A percentile compares a stretch with the other conserved stretches of the same genome.
phyloP scores from a whole-genome alignment of 2,888 invertebrate genomes.

The Meandrusa payeni region DNA sequence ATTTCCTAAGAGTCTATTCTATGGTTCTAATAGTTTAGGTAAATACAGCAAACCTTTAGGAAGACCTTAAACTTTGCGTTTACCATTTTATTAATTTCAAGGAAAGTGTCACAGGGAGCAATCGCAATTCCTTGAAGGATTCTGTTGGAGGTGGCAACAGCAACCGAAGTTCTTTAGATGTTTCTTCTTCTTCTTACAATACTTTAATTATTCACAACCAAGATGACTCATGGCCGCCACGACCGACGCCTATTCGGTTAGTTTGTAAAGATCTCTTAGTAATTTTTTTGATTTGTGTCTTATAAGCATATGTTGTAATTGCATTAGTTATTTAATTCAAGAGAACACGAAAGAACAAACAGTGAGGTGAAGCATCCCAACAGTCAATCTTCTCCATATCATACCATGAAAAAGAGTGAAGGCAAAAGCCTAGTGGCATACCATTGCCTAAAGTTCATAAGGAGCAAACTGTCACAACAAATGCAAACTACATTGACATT shows the following conservation, averaged over 20 bases:
- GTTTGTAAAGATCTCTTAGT: no score
- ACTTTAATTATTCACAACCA: constrained; percentile 91
- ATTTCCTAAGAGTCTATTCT: no score
- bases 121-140: constrained; percentile 83
- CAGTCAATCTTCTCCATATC: constrained; percentile 71
- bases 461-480: constrained; percentile 60
- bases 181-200: constrained; percentile 90
- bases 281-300: no score
- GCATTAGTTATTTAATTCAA: constrained; percentile 29
- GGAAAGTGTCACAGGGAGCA: constrained; percentile 74
- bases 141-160: constrained; percentile 80
- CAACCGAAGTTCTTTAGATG: constrained; percentile 84
- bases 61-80: no score
- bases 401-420: constrained; percentile 67
- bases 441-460: constrained; percentile 70
- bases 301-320: no score
- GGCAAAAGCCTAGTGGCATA: constrained; percentile 72
- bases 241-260: constrained; percentile 72
- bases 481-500: constrained; percentile 72
- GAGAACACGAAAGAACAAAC: constrained; percentile 72
- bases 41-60: no score
- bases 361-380: constrained; percentile 71
- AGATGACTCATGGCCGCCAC: constrained; percentile 86
- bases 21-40: no score
- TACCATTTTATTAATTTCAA: constrained; percentile 31